These are phyloP conservation scores for Volucella inflata DNA, from an alignment of 2,888 invertebrate genomes.

Conservation along the genomic window DNA sequence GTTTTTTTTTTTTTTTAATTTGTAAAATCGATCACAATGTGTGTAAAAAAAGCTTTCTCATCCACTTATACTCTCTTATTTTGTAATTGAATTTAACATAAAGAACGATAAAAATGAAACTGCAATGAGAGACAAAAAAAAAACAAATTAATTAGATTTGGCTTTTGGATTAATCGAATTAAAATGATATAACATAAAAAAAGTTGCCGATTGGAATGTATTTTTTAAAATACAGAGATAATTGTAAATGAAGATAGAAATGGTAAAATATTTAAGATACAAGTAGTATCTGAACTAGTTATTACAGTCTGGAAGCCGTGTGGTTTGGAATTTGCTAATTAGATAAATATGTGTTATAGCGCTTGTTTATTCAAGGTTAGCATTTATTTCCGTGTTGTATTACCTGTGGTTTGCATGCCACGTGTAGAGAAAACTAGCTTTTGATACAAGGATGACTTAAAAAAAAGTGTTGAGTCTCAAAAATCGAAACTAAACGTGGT, in stretches of 20 bases:
- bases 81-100: constrained; percentile 65
- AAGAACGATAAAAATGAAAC: constrained; percentile 70
- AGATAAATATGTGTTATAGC: constrained; percentile 36
- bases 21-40: constrained; percentile 74
- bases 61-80: constrained; percentile 59
- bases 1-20: constrained; percentile 60
- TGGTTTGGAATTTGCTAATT: constrained; percentile 42
- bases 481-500: no score
- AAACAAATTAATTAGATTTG: constrained; percentile 43
- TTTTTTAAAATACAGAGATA: constrained; percentile 2
- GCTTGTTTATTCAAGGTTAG: constrained; percentile 28
- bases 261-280: neutral
- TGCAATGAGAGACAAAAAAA: constrained; percentile 55
- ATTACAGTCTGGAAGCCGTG: constrained; percentile 50
- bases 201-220: constrained; percentile 38
- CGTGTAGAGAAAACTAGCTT: neutral
- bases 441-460: no score
- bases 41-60: constrained; percentile 50
- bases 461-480: no score
- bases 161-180: constrained; percentile 51
- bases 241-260: constrained; percentile 27
- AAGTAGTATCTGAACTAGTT: neutral
- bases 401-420: neutral
- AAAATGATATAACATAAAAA: constrained; percentile 49
- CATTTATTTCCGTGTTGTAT: neutral